Percentiles rank a stretch among this genome's conserved stretches.
phyloP scores from a whole-genome alignment of 1,140 invertebrate species.

The Goniozus legneri region DNA sequence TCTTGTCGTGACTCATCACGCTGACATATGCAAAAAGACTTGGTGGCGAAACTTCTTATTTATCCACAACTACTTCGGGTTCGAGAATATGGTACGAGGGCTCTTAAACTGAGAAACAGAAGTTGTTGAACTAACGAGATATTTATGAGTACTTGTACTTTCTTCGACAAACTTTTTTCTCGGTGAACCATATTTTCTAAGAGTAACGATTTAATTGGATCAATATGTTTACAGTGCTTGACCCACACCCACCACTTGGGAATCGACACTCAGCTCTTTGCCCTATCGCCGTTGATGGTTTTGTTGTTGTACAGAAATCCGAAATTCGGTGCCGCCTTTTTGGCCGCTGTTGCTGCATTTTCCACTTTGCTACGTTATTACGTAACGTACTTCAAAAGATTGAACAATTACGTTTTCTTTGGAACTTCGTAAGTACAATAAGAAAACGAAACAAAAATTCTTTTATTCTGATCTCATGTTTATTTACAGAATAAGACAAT shows the following conservation, averaged over 20 bases:
- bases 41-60: slow-evolving; percentile 65
- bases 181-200: too few species aligned
- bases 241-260: slow-evolving; percentile 74
- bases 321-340: slow-evolving; percentile 54
- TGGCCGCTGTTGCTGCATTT: slow-evolving; percentile 53
- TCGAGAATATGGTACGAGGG: slow-evolving; percentile 61
- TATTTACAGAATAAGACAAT: slow-evolving; percentile 58
- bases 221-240: slow-evolving; percentile 65
- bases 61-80: slow-evolving; percentile 66
- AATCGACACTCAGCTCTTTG: slow-evolving; percentile 81
- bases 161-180: too few species aligned
- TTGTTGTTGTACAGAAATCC: slow-evolving; percentile 64
- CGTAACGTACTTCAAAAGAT: slow-evolving; percentile 61
- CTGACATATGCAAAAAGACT: slow-evolving; percentile 60
- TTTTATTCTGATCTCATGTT: slow-evolving; percentile 11
- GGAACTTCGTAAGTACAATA: slow-evolving; percentile 66
- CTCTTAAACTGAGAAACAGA: too few species aligned
- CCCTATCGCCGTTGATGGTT: slow-evolving; percentile 68
- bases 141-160: too few species aligned
- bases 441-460: background rate
- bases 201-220: too few species aligned
- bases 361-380: slow-evolving; percentile 66
- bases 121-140: too few species aligned
- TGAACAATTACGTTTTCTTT: slow-evolving; percentile 71
- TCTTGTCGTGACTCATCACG: slow-evolving; percentile 61